Percentiles rank a stretch among this genome's conserved stretches.
phyloP scores from a whole-genome alignment of 2,888 invertebrate genomes.

The Bugulina stolonifera region DNA sequence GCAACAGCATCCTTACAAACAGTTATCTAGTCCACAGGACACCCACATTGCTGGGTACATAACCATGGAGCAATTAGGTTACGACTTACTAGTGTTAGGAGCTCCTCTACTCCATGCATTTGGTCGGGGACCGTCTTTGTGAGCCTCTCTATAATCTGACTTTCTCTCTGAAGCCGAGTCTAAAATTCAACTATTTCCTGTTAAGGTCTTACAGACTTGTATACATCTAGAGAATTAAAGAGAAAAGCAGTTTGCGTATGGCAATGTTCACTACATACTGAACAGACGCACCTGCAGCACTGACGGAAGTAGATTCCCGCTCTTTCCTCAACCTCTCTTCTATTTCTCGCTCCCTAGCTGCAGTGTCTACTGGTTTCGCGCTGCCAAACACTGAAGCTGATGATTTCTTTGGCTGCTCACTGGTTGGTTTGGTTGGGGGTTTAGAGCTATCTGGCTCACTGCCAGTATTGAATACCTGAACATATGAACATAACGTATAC shows the following conservation, averaged over 20 bases:
- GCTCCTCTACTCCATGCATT: conserved; percentile 7
- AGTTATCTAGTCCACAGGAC: too few species aligned
- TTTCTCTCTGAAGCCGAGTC: too few species aligned
- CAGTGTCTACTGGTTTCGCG: conserved; percentile 90
- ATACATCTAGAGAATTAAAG: too few species aligned
- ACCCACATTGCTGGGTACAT: too few species aligned
- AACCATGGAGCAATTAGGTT: too few species aligned
- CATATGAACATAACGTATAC: not conserved
- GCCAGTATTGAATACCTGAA: not conserved
- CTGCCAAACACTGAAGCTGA: conserved; percentile 80
- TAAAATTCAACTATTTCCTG: too few species aligned
- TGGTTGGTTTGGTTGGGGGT: not conserved
- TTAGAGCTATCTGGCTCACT: not conserved
- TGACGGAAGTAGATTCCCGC: too few species aligned
- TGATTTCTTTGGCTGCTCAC: conserved; percentile 14
- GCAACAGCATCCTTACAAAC: too few species aligned
- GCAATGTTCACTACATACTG: too few species aligned
- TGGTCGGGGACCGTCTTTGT: not conserved
- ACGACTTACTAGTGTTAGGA: not conserved
- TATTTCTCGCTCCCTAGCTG: conserved; percentile 80
- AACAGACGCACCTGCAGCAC: too few species aligned
- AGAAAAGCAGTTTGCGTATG: too few species aligned
- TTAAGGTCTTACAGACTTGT: too few species aligned
- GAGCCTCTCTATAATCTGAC: not conserved
- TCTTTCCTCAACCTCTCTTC: conserved; percentile 67